Base-by-base conservation (phyloP, 2,888 invertebrate genomes). In the Phorcus lineatus region DNA sequence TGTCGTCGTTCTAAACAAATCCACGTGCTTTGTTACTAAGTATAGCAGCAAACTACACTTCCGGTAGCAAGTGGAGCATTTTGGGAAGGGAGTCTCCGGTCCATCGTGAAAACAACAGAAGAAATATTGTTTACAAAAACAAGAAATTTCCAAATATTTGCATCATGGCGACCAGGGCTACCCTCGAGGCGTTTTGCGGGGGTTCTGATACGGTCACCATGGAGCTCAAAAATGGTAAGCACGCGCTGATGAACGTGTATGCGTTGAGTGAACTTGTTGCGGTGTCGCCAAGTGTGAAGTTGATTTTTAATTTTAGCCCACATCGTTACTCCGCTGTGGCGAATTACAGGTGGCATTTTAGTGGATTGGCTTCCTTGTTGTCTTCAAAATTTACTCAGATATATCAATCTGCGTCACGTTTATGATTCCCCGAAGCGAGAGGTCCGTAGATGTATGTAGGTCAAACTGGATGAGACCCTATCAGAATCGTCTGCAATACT, bases 161-260 rank as follows among this genome's bases (percentile, higher is more conserved):
- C 81, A 82, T 54, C 74, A 88, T 87, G 86, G 88, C 87, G 84
- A 82, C 86, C 66, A 57, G 79, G 79, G 66, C 78, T 67, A 53
- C 79, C 19, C 78, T 80, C 22, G 81, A 81, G 81, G 85, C 84
- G 81, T 84, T 83, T 80, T 83, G 85, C 24, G 40, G 24, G 57
- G 87, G 84, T 36, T 76, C 86, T 36, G 83, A 81, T 19, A 88
- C 85, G 31, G 86, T 89, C 66, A 88, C 88, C 16, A 83, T 85
- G 78, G 89, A 88, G 80, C 87, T 89, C 19, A 86, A 84, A 77
- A 84, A 89, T 55, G 87, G 89, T 89, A 84, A 88, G 84, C 80
- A 47, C 36, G 28, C 22, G 28, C 57, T 22, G n/a, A 31, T 67
- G 24, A 53, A 22, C 40, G 70, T 19, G 70, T 40, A 70, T 70